Percentiles rank a stretch among this genome's conserved stretches.
These are phyloP conservation scores for Drosophila tropicalis DNA, from an alignment of 1,140 invertebrate genomes.

Conservation along the genomic window DNA sequence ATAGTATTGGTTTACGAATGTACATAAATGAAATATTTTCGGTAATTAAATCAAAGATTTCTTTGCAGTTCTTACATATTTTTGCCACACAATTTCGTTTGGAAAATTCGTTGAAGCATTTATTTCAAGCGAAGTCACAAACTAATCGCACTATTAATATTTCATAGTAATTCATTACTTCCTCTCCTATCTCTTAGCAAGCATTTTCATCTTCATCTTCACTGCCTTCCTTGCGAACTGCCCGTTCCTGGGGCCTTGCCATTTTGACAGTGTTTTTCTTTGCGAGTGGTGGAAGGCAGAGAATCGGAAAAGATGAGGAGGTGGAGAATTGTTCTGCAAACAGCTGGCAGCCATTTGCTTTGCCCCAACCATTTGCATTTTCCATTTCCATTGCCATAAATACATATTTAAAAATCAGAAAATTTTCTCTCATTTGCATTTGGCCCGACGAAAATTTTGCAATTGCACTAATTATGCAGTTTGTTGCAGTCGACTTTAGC, in stretches of 20 bases:
- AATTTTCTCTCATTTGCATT: slow-evolving; percentile 58
- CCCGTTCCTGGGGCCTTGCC: too few species aligned
- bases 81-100: neutral
- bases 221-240: neutral
- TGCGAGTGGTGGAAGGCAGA: neutral
- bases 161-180: slow-evolving; percentile 41
- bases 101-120: neutral
- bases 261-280: slow-evolving; percentile 3
- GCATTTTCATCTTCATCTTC: neutral
- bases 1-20: neutral
- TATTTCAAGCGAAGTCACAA: neutral
- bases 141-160: slow-evolving; percentile 39
- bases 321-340: neutral
- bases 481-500: slow-evolving; percentile 15
- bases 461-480: slow-evolving; percentile 64
- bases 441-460: slow-evolving; percentile 34
- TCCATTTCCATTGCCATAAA: slow-evolving; percentile 13
- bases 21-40: neutral
- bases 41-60: neutral
- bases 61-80: neutral
- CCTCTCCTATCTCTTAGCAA: slow-evolving; percentile 3
- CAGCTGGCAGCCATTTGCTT: slow-evolving; percentile 12
- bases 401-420: slow-evolving; percentile 24
- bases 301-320: neutral
- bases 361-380: neutral